Evolutionary conservation across 2,888 invertebrate species (phyloP).

Genomic region (Galerucella nymphaeae): DNA sequence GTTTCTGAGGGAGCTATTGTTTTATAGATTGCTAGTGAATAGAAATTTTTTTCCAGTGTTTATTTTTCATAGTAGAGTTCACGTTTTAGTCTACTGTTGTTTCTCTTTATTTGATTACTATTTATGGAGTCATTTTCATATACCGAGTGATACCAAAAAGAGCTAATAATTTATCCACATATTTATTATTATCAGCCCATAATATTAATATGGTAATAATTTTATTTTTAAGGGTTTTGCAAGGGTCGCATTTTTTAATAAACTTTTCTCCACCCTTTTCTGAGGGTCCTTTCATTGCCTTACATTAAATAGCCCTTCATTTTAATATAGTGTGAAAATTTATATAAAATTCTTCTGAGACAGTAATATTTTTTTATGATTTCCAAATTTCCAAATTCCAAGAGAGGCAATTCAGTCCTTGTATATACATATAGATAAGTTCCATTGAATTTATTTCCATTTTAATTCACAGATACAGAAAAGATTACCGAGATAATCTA

Average conservation of each 20-base stretch:
- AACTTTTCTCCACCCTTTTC: too few relatives aligned
- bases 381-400: too few relatives aligned
- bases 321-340: too few relatives aligned
- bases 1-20: conserved; percentile 29
- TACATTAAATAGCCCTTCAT: too few relatives aligned
- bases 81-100: conserved; percentile 3
- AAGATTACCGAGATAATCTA: conserved; percentile 32
- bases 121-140: neutral
- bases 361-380: too few relatives aligned
- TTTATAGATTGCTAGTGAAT: conserved; percentile 19
- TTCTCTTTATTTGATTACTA: neutral
- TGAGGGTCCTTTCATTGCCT: too few relatives aligned
- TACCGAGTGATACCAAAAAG: neutral
- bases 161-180: too few relatives aligned
- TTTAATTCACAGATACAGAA: conserved; percentile 24
- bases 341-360: too few relatives aligned
- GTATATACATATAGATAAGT: neutral
- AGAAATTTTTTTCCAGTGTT: neutral
- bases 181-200: too few relatives aligned
- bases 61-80: neutral
- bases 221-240: too few relatives aligned
- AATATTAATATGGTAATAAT: too few relatives aligned
- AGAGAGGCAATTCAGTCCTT: conserved; percentile 10
- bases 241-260: too few relatives aligned
- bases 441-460: conserved; percentile 26